Percentiles rank a stretch among this genome's conserved stretches.
These are phyloP conservation scores for Pocillopora damicornis DNA, from an alignment of 64 coral and sea anemone genomes.

Conservation along the genomic window DNA sequence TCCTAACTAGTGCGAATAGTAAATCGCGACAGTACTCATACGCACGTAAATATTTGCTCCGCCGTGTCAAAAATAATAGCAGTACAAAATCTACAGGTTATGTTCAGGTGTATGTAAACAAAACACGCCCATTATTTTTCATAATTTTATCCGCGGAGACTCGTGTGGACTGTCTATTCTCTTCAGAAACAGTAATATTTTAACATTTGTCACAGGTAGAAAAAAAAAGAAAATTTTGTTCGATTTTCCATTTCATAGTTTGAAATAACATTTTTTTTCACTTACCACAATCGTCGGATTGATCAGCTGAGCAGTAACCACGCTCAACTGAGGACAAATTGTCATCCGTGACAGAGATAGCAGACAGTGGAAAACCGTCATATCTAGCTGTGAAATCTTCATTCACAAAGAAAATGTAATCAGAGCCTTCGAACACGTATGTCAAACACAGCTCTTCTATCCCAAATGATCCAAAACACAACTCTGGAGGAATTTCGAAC, in stretches of 20 bases:
- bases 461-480: conserved; percentile 78
- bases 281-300: conserved; percentile 22
- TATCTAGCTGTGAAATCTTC: conserved; percentile 65
- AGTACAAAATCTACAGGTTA: background rate
- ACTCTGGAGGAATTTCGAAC: conserved; percentile 23
- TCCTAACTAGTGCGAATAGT: background rate
- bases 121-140: background rate
- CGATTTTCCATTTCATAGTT: background rate
- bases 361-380: conserved; percentile 7
- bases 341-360: background rate
- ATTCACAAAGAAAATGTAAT: conserved; percentile 77
- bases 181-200: background rate
- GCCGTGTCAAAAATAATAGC: background rate
- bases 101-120: background rate
- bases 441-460: conserved; percentile 53
- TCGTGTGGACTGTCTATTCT: background rate
- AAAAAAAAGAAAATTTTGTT: background rate
- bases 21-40: background rate
- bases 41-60: conserved; percentile 5
- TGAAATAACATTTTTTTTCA: background rate
- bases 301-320: conserved; percentile 29
- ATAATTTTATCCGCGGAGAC: background rate
- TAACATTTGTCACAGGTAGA: background rate
- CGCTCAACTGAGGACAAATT: background rate
- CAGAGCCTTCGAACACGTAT: conserved; percentile 19